Base-by-base conservation (phyloP, 2,888 invertebrate species). In the Orchestes rusci region DNA sequence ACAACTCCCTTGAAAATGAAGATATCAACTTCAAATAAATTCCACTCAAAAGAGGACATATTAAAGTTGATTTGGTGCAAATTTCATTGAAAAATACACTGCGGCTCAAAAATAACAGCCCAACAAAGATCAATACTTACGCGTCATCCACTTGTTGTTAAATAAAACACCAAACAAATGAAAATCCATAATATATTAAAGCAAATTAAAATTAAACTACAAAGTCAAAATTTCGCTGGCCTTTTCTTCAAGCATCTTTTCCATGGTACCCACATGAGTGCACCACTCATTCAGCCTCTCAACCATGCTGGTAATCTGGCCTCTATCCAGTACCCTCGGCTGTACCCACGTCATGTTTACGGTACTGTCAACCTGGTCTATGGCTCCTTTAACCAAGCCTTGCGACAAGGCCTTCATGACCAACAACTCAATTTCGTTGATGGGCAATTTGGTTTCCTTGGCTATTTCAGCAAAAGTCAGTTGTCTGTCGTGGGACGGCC, bases 351-450 rank as follows among this genome's bases (percentile, higher is more conserved):
- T 83, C 76, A 89, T 80, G 60, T 82, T 80, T 2, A 88, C 84
- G 39, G 75, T 79, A 51, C 68, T 72, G 17, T 75, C 74, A 19
- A 69, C 68, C 73, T 96, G 92, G 72, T 97, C 96, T 54, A 97
- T 95, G 47, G 87, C 87, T 1, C 96, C 99, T 45, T 85, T 82
- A 3, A 99, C 90, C 12, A 99, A 75, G 16, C 90, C 92, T 64
- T 95, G 85, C 0, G 96, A 91, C 17, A 99, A 68, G 0, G 97
- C 97, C 70, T 94, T 95, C 97, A 99, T 99, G 1, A 99, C 91
- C 32, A 99, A 72, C 50, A 94, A 74, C 65, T 99, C 99, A 15
- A 99, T 92, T 64, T 92, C 87, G 55, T 85, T 82, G 0, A 80
- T 69, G 0, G 89, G 88, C 44, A 96, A 72, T 53, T 85, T 77